Evolutionary conservation across 2,113 vertebrate genomes (phyloP).

Genomic region (Phyllostomus discolor): DNA sequence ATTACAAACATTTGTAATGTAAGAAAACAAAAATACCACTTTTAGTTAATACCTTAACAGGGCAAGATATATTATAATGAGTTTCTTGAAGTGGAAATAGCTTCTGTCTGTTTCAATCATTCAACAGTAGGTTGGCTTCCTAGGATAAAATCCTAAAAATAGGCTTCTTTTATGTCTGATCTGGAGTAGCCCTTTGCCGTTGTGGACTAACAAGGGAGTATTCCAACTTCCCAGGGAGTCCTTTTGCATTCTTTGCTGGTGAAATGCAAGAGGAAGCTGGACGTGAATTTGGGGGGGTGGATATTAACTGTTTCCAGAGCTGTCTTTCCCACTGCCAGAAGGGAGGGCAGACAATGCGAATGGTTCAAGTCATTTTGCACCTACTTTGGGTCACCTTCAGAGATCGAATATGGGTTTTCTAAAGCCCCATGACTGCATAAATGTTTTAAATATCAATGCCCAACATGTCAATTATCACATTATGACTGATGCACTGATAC

Average conservation of each 20-base stretch:
- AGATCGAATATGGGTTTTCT: neutral
- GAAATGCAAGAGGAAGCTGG: neutral
- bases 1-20: neutral
- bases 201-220: neutral
- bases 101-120: neutral
- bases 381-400: neutral
- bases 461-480: neutral
- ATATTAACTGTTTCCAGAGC: neutral
- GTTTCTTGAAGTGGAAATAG: neutral
- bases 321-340: neutral
- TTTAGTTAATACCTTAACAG: constrained; percentile 8
- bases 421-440: neutral
- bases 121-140: neutral
- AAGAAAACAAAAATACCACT: neutral
- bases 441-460: neutral
- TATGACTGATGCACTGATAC: rapidly evolving
- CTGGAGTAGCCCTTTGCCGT: neutral
- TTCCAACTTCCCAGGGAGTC: neutral
- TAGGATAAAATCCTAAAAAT: constrained; percentile 7
- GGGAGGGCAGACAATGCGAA: neutral
- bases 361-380: neutral
- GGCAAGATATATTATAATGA: neutral
- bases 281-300: neutral
- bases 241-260: neutral
- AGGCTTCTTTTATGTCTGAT: neutral